Evolutionary conservation across 1,140 invertebrate genomes (phyloP).

Genomic region (Drosophila kikkawai): DNA sequence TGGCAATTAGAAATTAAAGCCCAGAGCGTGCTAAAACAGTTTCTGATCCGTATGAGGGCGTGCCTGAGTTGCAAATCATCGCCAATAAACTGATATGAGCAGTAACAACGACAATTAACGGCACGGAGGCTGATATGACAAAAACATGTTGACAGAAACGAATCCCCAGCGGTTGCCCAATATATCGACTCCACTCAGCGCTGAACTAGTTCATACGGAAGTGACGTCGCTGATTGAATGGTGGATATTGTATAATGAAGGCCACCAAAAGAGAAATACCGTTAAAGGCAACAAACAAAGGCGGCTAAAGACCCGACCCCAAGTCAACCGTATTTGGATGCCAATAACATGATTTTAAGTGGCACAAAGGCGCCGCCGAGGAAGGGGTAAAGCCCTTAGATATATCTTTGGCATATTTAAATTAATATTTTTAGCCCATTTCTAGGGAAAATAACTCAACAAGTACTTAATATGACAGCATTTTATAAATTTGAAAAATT

Average conservation of each 20-base stretch:
- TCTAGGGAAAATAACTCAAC: not conserved
- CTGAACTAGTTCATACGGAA: conserved; percentile 70
- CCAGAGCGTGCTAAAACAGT: conserved; percentile 39
- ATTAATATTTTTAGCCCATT: not conserved
- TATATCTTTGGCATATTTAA: not conserved
- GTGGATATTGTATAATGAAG: conserved; percentile 60
- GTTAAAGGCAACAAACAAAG: conserved; percentile 40
- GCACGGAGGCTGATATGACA: conserved; percentile 21
- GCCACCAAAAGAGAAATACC: conserved; percentile 44
- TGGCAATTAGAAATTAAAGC: conserved; percentile 55
- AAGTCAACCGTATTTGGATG: conserved; percentile 24
- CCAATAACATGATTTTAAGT: conserved; percentile 29
- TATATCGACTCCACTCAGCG: conserved; percentile 32
- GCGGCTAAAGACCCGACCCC: conserved; percentile 43
- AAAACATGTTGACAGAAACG: conserved; percentile 24
- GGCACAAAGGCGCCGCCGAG: not conserved
- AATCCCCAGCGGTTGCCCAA: conserved; percentile 42
- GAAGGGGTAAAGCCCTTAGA: conserved; percentile 1
- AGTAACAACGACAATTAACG: conserved; percentile 53
- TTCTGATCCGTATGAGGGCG: conserved; percentile 17
- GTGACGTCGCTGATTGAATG: conserved; percentile 51
- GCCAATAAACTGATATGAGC: conserved; percentile 19
- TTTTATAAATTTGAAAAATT: too few relatives aligned
- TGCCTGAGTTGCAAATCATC: conserved; percentile 50
- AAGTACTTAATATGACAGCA: too few relatives aligned